phyloP scores from a whole-genome alignment of 2,888 invertebrate genomes.

The Opisthograptis luteolata region DNA sequence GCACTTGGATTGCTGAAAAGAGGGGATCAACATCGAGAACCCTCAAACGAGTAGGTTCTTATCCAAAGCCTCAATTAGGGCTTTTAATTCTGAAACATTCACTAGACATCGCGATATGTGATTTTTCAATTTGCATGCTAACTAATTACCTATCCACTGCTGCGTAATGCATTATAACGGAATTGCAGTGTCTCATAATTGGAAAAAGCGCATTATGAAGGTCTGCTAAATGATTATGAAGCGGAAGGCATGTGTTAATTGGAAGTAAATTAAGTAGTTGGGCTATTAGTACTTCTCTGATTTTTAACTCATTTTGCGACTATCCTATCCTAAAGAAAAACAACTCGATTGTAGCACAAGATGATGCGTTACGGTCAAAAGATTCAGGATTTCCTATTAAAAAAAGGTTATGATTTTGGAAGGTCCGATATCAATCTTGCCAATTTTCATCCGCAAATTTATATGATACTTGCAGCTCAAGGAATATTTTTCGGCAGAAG shows the following conservation, averaged over 20 bases:
- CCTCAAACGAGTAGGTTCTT: no score
- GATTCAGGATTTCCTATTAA: constrained; percentile 47
- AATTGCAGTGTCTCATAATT: not conserved
- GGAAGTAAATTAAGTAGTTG: no score
- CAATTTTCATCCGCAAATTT: constrained; percentile 63
- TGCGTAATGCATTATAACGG: not conserved
- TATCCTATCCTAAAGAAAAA: not conserved
- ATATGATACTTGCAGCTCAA: constrained; percentile 48
- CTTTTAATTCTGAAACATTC: no score
- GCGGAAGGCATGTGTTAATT: no score
- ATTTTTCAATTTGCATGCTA: not conserved
- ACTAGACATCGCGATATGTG: no score
- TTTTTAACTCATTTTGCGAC: not conserved
- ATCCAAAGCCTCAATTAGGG: no score
- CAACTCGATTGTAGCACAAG: not conserved
- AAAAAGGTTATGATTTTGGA: constrained; percentile 51
- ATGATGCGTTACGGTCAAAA: constrained; percentile 14
- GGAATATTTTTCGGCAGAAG: constrained; percentile 60
- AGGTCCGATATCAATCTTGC: constrained; percentile 48
- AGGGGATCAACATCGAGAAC: no score
- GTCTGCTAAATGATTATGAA: no score
- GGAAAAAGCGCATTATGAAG: not conserved
- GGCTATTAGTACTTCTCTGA: not conserved
- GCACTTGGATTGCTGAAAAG: no score
- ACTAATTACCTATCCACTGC: no score